phyloP scores from a whole-genome alignment of 2,113 vertebrate genomes.

The Cricetomys ansorgei region DNA sequence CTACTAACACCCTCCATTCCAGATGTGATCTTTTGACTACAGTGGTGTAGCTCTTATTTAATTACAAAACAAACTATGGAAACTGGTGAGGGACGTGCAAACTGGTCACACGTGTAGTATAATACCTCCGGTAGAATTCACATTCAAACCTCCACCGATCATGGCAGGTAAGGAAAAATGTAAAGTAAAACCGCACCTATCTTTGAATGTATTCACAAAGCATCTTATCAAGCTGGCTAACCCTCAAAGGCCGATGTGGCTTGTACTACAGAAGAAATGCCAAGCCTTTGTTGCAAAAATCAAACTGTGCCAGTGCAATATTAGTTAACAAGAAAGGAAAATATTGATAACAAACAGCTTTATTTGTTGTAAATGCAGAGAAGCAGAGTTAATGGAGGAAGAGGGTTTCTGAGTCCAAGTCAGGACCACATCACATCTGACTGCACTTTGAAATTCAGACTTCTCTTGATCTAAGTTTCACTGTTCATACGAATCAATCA shows the following conservation, averaged over 20 bases:
- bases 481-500: neutral
- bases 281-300: neutral
- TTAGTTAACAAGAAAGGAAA: neutral
- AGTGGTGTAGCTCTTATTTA: neutral
- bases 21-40: constrained; percentile 23
- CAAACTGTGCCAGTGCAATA: neutral
- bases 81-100: neutral
- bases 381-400: neutral
- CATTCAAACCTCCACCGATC: neutral
- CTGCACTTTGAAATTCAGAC: neutral
- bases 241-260: neutral
- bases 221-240: neutral
- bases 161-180: neutral
- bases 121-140: neutral
- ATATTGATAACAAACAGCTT: neutral
- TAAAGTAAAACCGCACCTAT: neutral
- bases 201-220: neutral
- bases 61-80: neutral
- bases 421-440: neutral
- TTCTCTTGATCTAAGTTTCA: neutral
- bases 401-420: neutral
- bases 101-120: neutral
- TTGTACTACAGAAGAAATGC: neutral
- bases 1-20: neutral
- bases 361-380: neutral